These are phyloP conservation scores for Enteromius afrohamiltoni DNA, from an alignment of 2,797 vertebrate species.

Conservation along the genomic window DNA sequence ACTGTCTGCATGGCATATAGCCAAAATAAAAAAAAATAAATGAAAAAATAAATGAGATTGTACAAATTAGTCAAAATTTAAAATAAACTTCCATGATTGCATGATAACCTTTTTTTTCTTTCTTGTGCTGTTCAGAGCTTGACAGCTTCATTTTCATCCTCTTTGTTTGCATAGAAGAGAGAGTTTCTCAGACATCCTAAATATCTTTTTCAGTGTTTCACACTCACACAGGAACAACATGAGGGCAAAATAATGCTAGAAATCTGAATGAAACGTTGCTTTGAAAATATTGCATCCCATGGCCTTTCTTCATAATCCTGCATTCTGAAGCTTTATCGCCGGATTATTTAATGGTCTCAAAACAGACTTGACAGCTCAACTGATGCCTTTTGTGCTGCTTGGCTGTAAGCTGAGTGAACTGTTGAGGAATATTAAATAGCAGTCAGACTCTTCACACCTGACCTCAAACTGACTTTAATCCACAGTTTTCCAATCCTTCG, in stretches of 20 bases:
- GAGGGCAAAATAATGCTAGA: background rate
- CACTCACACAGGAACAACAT: background rate
- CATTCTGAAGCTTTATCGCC: background rate
- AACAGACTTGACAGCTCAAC: slow-evolving; percentile 17
- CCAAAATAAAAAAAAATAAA: background rate
- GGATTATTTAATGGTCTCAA: slow-evolving; percentile 31
- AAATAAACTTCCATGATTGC: background rate
- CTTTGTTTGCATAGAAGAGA: background rate
- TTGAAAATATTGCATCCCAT: background rate
- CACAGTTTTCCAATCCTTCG: slow-evolving; percentile 68
- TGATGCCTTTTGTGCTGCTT: slow-evolving; percentile 31
- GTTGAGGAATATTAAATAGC: slow-evolving; percentile 49
- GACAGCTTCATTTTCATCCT: background rate
- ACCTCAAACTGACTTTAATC: slow-evolving; percentile 61
- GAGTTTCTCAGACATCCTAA: background rate
- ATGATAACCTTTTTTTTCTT: background rate
- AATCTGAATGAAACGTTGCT: background rate
- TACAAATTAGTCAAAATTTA: background rate
- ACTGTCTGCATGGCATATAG: background rate
- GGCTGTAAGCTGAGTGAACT: slow-evolving; percentile 24
- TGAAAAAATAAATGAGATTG: background rate
- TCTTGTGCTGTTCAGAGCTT: background rate
- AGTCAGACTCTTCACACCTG: slow-evolving; percentile 39
- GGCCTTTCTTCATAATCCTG: background rate
- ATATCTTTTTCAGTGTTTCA: background rate